Evolutionary conservation across 2,113 vertebrate species (phyloP).

Genomic region (Etheostoma spectabile): DNA sequence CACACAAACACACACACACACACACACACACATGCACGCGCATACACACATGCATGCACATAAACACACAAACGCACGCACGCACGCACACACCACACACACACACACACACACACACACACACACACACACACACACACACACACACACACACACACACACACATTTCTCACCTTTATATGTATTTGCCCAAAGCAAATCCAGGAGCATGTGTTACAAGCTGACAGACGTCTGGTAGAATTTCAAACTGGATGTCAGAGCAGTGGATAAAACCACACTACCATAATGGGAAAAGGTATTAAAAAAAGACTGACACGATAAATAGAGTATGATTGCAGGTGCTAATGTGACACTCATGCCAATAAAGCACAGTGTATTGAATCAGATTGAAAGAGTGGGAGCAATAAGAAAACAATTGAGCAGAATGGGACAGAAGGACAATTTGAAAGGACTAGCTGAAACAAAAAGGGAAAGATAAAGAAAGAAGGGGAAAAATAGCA

Average conservation of each 20-base stretch:
- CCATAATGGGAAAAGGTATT: slow-evolving; percentile 27
- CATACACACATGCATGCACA: slow-evolving; percentile 13
- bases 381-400: slow-evolving; percentile 33
- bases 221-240: slow-evolving; percentile 65
- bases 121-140: slow-evolving; percentile 7
- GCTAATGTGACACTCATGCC: slow-evolving; percentile 50
- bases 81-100: too few relatives aligned
- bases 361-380: slow-evolving; percentile 38
- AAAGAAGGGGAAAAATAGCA: slow-evolving; percentile 1
- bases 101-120: slow-evolving; percentile 19
- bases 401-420: slow-evolving; percentile 8
- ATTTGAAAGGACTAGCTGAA: slow-evolving; percentile 32
- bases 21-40: slow-evolving; percentile 20
- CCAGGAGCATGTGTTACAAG: slow-evolving; percentile 70
- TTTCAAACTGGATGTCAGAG: slow-evolving; percentile 51
- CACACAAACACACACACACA: slow-evolving; percentile 1
- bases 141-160: slow-evolving; percentile 14
- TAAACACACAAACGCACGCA: slow-evolving; percentile 11
- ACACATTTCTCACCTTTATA: slow-evolving; percentile 64
- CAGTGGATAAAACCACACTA: slow-evolving; percentile 39
- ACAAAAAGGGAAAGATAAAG: slow-evolving; percentile 4
- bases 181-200: slow-evolving; percentile 75
- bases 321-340: slow-evolving; percentile 46
- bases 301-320: slow-evolving; percentile 31
- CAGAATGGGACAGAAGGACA: slow-evolving; percentile 1